Base-by-base conservation (phyloP, 2,888 invertebrate species). In the Drosophila nr. perissopoda region DNA sequence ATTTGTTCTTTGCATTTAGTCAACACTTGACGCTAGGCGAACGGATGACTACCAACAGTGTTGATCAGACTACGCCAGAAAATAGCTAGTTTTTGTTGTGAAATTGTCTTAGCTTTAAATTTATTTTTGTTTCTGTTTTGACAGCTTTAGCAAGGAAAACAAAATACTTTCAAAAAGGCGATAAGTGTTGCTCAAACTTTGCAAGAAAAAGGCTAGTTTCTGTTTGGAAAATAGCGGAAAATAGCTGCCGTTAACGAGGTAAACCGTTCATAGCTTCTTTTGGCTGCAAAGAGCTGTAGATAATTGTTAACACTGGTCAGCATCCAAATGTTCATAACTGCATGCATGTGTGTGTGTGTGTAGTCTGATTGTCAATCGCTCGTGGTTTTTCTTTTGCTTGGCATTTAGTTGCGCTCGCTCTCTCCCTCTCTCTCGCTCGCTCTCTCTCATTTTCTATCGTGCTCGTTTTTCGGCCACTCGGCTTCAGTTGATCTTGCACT, bases 401-500 rank as follows among this genome's bases (percentile, higher is more conserved):
- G 40, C 64, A 70, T 71, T 81, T 73, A 46, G 53, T 58, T 63
- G 63, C 51, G 67, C 62, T 74, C 62, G 36, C 42, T 49, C 11
- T n/a, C 49, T 42, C 25, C 42, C 57, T 56, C 62, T 53, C 42
- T 49, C 59, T 33, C 33, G 60, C 52, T 42, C 27, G 25, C 56
- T 52, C 56, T 58, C 57, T 74, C 56, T 34, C 16, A 8, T 16
- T 46, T 46, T 46, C 48, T 68, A 51, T 27, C 46, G 56, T 40
- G 38, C 58, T 69, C 57, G 36, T 66, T 53, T 70, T 79, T 82
- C 65, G 78, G 75, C 49, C 71, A 76, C 60, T 84, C 81, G 68
- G 71, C 77, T 78, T 46, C 69, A 49, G 81, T 83, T 86, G 87
- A 88, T 88, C 88, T 86, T 88, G 87, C 82, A 83, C 72, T 79